Conservation (phyloP, 1,140 invertebrate species). For the Pygmarrhopalites habei region DNA sequence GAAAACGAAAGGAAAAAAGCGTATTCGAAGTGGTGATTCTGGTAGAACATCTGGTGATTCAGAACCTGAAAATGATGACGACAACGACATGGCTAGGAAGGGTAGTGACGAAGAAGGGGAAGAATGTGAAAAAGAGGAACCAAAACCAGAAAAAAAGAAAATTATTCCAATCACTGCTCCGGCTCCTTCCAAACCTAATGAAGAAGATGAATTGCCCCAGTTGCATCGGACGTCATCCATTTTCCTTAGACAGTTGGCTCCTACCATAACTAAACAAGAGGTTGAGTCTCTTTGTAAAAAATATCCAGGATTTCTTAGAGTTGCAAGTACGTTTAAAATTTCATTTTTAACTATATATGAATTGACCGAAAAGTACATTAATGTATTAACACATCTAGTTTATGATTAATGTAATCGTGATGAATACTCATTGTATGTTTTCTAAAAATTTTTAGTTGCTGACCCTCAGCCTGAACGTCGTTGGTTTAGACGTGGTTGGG, state of each 20-base stretch:
- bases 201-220: constrained; percentile 43
- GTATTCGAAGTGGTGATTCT: constrained; percentile 39
- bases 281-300: constrained; percentile 93
- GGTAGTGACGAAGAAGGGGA: constrained; percentile 43
- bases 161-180: not conserved
- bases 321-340: too few species aligned
- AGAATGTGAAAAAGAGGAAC: constrained; percentile 20
- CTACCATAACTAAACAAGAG: constrained; percentile 92
- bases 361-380: too few species aligned
- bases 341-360: too few species aligned
- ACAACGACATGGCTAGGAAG: too few species aligned
- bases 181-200: not conserved
- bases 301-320: constrained; percentile 90
- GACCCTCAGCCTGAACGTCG: constrained; percentile 92
- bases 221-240: constrained; percentile 93
- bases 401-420: too few species aligned
- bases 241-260: constrained; percentile 89
- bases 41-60: constrained; percentile 37
- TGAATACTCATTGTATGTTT: too few species aligned
- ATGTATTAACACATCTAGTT: too few species aligned
- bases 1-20: constrained; percentile 43
- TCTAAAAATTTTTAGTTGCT: too few species aligned
- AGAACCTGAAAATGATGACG: constrained; percentile 36
- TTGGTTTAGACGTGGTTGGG: constrained; percentile 95
- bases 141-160: constrained; percentile 42